A percentile compares a stretch with the other conserved stretches of the same genome.
Conservation (phyloP, 2,797 vertebrate species). For the Melopsittacus undulatus region DNA sequence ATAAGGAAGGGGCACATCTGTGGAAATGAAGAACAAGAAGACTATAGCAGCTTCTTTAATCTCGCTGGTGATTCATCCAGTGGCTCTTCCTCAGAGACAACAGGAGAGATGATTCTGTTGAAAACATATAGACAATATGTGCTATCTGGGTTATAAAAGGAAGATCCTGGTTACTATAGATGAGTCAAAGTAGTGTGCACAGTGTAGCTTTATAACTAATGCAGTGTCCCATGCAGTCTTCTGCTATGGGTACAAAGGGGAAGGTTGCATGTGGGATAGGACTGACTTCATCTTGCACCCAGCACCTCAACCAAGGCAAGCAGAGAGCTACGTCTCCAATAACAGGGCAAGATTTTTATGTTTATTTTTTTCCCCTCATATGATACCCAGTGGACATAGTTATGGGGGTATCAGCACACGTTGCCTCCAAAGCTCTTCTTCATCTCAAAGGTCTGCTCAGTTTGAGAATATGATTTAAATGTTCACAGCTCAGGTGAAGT, state of each 20-base stretch:
- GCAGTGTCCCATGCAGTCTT: neutral
- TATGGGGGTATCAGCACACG: rapidly evolving
- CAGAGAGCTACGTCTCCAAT: neutral
- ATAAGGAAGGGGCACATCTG: neutral
- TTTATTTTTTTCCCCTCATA: rapidly evolving
- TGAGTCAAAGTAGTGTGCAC: neutral
- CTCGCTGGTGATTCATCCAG: neutral
- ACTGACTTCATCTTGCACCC: neutral
- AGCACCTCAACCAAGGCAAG: neutral
- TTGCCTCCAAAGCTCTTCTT: neutral
- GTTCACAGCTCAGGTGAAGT: neutral
- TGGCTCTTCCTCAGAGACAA: neutral
- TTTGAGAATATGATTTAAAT: neutral
- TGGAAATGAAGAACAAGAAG: neutral
- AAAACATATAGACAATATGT: neutral
- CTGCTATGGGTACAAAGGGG: neutral
- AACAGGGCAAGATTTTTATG: neutral
- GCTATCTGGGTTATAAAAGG: neutral
- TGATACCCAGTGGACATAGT: neutral
- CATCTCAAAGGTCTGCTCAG: neutral
- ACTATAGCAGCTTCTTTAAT: neutral
- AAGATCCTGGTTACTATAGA: neutral
- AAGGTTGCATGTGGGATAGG: neutral
- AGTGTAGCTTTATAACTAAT: neutral
- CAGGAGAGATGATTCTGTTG: neutral